A percentile compares a stretch with the other conserved stretches of the same genome.
phyloP scores from a whole-genome alignment of 2,113 vertebrate species.

The Podocnemis expansa region DNA sequence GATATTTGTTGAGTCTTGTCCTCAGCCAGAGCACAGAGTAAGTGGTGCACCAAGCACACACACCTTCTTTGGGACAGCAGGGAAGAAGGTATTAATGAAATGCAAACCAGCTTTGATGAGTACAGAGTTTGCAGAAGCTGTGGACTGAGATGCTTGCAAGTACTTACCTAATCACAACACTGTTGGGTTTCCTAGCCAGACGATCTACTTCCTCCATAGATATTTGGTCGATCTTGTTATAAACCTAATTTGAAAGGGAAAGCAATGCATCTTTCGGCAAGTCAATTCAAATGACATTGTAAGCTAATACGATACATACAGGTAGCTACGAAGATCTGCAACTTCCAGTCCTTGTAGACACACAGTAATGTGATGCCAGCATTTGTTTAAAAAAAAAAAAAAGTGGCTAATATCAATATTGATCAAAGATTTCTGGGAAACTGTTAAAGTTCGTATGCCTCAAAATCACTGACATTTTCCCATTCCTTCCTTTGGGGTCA shows the following conservation, averaged over 20 bases:
- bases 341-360: neutral
- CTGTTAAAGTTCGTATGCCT: neutral
- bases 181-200: conserved; percentile 88
- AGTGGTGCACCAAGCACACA: neutral
- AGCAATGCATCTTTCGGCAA: neutral
- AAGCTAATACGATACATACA: rapidly evolving
- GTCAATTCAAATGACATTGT: neutral
- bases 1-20: neutral
- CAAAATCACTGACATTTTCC: neutral
- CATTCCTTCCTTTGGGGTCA: neutral
- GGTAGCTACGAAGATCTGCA: neutral
- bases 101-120: neutral
- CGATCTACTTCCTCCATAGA: conserved; percentile 98
- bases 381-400: neutral
- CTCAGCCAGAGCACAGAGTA: neutral
- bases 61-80: neutral
- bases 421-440: neutral
- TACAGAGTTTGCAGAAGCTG: neutral
- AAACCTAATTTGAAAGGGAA: conserved; percentile 83
- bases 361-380: neutral
- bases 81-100: neutral
- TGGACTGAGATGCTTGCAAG: rapidly evolving
- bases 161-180: conserved; percentile 94
- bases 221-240: conserved; percentile 99
- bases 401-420: neutral